These are phyloP conservation scores for Idaea straminata DNA, from an alignment of 2,888 invertebrate genomes.

Conservation along the genomic window DNA sequence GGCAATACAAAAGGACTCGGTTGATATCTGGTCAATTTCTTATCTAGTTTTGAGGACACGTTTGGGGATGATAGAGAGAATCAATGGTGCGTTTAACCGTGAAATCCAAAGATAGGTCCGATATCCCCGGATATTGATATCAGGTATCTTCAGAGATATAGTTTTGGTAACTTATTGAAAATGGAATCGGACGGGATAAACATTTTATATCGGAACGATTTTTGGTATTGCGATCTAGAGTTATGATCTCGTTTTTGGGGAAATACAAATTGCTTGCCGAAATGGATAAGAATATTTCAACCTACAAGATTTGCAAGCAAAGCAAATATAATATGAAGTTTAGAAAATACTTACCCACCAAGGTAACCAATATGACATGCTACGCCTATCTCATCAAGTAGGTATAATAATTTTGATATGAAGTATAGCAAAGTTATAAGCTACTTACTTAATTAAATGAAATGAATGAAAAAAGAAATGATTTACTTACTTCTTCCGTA, in stretches of 20 bases:
- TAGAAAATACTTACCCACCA: not conserved
- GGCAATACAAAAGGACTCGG: conserved; percentile 49
- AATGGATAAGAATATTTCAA: conserved; percentile 1
- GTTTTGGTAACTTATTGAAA: conserved; percentile 61
- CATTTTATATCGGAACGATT: conserved; percentile 1
- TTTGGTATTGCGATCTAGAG: not conserved
- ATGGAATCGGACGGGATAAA: conserved; percentile 31
- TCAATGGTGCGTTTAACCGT: conserved; percentile 75
- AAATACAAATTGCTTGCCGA: conserved; percentile 1
- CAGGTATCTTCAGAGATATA: conserved; percentile 67
- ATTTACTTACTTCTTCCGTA: not conserved
- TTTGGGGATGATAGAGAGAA: conserved; percentile 58
- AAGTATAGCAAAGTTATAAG: not conserved
- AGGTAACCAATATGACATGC: too few species aligned
- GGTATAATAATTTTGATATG: not conserved
- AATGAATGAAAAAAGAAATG: too few species aligned
- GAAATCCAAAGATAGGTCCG: conserved; percentile 72
- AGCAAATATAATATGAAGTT: not conserved
- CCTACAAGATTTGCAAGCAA: not conserved
- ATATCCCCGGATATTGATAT: conserved; percentile 72
- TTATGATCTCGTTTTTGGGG: conserved; percentile 1
- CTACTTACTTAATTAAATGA: not conserved
- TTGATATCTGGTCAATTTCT: conserved; percentile 69
- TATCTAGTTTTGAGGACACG: conserved; percentile 62
- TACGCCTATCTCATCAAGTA: too few species aligned